Evolutionary conservation across 2,888 invertebrate genomes (phyloP).

Genomic region (Synergus laeviventris): DNA sequence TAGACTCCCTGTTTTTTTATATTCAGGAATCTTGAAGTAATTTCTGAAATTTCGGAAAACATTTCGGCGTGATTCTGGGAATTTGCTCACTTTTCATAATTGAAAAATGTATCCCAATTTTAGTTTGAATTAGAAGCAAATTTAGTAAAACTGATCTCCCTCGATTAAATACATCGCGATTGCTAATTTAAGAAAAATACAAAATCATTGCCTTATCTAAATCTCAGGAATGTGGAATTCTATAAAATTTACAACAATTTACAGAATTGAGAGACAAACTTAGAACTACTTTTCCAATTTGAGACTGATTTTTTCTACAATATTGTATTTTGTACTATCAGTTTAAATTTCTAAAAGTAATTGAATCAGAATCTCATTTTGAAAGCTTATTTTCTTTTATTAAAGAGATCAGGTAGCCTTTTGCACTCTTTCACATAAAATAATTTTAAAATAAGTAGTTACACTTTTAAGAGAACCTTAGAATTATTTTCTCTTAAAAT

Average conservation of each 20-base stretch:
- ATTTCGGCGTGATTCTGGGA: background rate
- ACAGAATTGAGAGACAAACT: background rate
- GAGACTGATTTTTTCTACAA: constrained; percentile 33
- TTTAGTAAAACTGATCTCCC: background rate
- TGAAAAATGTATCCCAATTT: background rate
- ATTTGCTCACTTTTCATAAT: background rate
- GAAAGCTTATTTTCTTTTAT: background rate
- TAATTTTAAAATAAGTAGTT: background rate
- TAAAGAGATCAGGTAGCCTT: background rate
- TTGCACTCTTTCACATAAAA: background rate
- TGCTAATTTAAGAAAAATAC: background rate
- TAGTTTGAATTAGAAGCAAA: background rate
- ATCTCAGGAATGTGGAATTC: constrained; percentile 13
- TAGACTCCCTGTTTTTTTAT: background rate
- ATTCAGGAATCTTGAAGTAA: background rate
- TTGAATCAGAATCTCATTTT: background rate
- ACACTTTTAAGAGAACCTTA: background rate
- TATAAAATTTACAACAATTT: background rate
- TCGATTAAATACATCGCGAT: background rate
- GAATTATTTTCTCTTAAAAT: background rate
- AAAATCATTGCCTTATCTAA: constrained; percentile 18
- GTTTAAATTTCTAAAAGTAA: background rate
- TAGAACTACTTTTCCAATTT: background rate
- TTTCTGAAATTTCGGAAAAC: no score
- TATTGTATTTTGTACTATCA: constrained; percentile 8